These are phyloP conservation scores for Sturmia bella DNA, from an alignment of 2,888 invertebrate species.

Conservation along the genomic window DNA sequence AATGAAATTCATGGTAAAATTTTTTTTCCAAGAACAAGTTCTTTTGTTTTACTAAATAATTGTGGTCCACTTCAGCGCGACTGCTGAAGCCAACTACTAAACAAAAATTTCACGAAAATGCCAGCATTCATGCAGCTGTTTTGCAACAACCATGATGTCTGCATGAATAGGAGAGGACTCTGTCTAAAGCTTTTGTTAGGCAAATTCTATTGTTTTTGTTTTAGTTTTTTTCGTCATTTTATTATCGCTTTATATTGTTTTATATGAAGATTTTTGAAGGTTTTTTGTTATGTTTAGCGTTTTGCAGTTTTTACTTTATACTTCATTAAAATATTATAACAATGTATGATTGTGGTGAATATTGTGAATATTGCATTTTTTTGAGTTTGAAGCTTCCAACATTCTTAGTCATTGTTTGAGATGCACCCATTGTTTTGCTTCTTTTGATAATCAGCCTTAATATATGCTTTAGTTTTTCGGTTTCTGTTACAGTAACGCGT, in stretches of 20 bases:
- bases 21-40: neutral
- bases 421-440: slow-evolving; percentile 12
- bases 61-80: slow-evolving; percentile 14
- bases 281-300: no score
- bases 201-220: neutral
- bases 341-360: neutral
- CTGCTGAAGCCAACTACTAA: neutral
- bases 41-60: slow-evolving; percentile 29
- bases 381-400: slow-evolving; percentile 1
- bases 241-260: neutral
- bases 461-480: slow-evolving; percentile 8
- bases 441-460: neutral
- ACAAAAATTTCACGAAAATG: neutral
- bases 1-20: neutral
- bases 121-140: neutral
- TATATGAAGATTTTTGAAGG: neutral
- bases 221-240: neutral
- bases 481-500: neutral
- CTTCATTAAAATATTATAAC: no score
- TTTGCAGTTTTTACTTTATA: no score
- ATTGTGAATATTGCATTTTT: neutral
- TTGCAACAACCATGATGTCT: neutral
- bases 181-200: neutral
- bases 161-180: neutral
- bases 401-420: neutral